Conservation (phyloP, 2,888 invertebrate genomes). For the Amphipyra tragopoginis region DNA sequence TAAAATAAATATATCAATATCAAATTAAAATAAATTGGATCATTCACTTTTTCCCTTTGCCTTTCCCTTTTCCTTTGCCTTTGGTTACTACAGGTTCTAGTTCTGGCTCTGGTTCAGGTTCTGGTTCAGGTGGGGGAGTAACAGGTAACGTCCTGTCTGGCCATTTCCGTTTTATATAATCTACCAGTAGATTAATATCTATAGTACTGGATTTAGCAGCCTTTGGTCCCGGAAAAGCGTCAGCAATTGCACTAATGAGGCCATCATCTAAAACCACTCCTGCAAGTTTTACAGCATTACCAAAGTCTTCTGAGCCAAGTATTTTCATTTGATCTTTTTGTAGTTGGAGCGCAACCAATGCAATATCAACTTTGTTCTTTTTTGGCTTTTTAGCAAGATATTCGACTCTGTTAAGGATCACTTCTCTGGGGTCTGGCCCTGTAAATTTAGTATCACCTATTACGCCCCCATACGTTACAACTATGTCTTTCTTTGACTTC, state of each 20-base stretch:
- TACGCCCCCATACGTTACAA: conserved; percentile 71
- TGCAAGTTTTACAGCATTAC: conserved; percentile 39
- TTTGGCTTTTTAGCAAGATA: conserved; percentile 68
- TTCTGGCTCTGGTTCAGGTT: conserved; percentile 52
- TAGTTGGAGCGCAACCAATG: conserved; percentile 66
- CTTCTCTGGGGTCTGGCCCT: conserved; percentile 69
- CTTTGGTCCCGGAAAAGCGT: conserved; percentile 67
- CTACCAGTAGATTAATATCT: conserved; percentile 65
- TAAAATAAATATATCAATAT: conserved; percentile 1
- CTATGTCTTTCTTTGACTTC: conserved; percentile 61
- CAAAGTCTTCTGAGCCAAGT: conserved; percentile 66
- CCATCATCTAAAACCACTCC: conserved; percentile 66
- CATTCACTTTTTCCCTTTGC: conserved; percentile 14
- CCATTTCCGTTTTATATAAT: conserved; percentile 77
- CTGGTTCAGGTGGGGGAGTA: conserved; percentile 72
- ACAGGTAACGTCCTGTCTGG: conserved; percentile 75
- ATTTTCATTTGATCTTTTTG: conserved; percentile 64
- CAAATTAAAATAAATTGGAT: not conserved
- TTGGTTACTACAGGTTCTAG: conserved; percentile 1
- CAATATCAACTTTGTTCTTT: conserved; percentile 68
- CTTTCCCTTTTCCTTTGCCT: conserved; percentile 25
- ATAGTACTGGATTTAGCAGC: conserved; percentile 67
- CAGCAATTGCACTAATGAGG: conserved; percentile 68
- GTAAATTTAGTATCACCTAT: conserved; percentile 34
- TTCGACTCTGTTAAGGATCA: conserved; percentile 73